Evolutionary conservation across 2,113 vertebrate species (phyloP).

Genomic region (Myotis brandtii): DNA sequence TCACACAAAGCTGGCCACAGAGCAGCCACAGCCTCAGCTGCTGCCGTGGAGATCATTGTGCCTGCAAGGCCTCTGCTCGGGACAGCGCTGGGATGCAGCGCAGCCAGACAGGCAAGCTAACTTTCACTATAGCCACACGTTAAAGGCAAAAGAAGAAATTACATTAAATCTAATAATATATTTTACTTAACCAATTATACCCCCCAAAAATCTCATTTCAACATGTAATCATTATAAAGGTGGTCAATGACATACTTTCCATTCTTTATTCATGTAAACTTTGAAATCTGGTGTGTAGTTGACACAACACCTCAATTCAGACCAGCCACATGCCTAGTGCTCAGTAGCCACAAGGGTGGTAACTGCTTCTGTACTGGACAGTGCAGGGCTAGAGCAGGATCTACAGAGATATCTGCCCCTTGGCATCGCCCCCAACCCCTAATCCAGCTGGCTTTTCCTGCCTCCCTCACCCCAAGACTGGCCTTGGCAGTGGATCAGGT

Average conservation of each 20-base stretch:
- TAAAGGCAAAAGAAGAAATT: background rate
- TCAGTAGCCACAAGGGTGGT: fast-evolving
- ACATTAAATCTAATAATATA: background rate
- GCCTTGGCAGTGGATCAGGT: background rate
- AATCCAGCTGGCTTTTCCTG: background rate
- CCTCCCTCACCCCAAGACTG: background rate
- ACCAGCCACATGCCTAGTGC: background rate
- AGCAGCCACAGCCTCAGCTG: fast-evolving
- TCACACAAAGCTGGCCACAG: fast-evolving
- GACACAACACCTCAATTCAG: background rate
- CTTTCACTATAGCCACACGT: background rate
- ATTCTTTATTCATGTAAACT: background rate
- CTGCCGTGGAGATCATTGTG: fast-evolving
- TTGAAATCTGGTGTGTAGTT: background rate
- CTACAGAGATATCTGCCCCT: background rate
- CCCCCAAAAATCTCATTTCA: background rate
- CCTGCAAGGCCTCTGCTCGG: background rate
- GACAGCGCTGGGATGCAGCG: fast-evolving
- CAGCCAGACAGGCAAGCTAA: fast-evolving
- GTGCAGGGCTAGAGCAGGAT: background rate
- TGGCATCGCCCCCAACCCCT: background rate
- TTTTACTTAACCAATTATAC: background rate
- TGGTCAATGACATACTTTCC: background rate
- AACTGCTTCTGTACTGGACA: fast-evolving
- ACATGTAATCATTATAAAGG: background rate